Base-by-base conservation (phyloP, 2,113 vertebrate species). In the Clarias batrachus region DNA sequence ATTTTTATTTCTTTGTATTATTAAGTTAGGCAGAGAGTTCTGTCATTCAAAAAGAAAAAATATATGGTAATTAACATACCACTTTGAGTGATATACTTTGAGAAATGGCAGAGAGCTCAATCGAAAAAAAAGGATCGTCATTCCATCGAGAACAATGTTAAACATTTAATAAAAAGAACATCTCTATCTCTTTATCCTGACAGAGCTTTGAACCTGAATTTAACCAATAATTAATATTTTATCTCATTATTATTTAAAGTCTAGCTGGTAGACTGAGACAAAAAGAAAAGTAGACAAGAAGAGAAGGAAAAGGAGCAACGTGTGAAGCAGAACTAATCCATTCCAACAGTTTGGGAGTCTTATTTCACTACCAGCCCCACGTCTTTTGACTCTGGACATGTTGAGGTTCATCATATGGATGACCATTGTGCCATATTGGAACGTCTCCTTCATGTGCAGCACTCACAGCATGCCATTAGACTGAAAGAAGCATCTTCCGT, bases 401-500 rank as follows among this genome's bases (percentile, higher is more conserved):
- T 10, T 48, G 3, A 3, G 71, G 33, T 48, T 74, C 1, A 4
- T 48, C 37, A 11, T 12, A 74, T 12, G 30, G 30, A 37, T 71
- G 30, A 33, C 17, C 16, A 37, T 6, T 23, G 3, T 73, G 19
- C 10, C 71, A 48, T 37, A 10, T 73, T 73, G 19, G 17, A 9
- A 21, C 33, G 23, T 23, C 37, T 81, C 57, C 90, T 89, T 91
- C 71, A 88, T 87, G 86, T 79, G 37, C 14, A n/a, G 80, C 48
- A 71, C 59, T 59, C 54, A 25, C 66, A 25, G 81, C 79, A 65
- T 25, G 63, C 30, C 59, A 37, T 33, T 17, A 9, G 41, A 17
- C 57, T 73, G n/a, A 87, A 63, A 80, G 52, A 37, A 82, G 25
- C 52, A 63, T 81, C 76, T 84, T 60, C 74, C 65, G 68, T 23